Conservation (phyloP, 2,888 invertebrate genomes). For the Lycophotia porphyrea region DNA sequence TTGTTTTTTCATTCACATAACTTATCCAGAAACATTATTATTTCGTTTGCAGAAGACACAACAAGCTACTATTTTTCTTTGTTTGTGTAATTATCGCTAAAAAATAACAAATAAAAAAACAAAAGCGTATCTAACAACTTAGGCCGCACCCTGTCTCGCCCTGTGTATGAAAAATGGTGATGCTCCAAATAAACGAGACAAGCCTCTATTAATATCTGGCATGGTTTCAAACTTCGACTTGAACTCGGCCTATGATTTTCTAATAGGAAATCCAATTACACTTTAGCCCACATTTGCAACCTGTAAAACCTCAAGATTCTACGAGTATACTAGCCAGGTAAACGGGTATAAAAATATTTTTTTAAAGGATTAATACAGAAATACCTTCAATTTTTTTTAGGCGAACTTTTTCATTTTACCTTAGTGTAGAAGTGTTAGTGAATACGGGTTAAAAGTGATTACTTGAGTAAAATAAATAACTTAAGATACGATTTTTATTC, state of each 20-base stretch:
- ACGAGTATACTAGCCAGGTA: no score
- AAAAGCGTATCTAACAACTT: neutral
- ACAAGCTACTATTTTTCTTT: neutral
- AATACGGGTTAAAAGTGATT: no score
- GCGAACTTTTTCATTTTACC: no score
- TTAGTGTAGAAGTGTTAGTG: no score
- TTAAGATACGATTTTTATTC: no score
- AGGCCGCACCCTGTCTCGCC: neutral
- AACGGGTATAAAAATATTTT: no score
- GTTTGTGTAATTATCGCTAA: neutral
- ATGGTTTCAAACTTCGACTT: conserved; percentile 14
- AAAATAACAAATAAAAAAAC: neutral
- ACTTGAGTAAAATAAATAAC: no score
- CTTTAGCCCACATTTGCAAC: neutral
- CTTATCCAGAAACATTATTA: neutral
- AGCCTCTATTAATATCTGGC: conserved; percentile 18
- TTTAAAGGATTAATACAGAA: no score
- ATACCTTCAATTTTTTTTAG: no score
- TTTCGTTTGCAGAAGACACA: neutral
- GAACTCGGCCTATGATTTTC: neutral
- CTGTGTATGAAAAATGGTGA: neutral
- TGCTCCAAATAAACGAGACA: neutral
- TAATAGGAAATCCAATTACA: neutral
- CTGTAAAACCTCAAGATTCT: no score
- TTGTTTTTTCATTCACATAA: neutral